Evolutionary conservation across 1,140 invertebrate genomes (phyloP), one percentile per base, ranked within the genome.

Genomic region (Camponotus vicinus): DNA sequence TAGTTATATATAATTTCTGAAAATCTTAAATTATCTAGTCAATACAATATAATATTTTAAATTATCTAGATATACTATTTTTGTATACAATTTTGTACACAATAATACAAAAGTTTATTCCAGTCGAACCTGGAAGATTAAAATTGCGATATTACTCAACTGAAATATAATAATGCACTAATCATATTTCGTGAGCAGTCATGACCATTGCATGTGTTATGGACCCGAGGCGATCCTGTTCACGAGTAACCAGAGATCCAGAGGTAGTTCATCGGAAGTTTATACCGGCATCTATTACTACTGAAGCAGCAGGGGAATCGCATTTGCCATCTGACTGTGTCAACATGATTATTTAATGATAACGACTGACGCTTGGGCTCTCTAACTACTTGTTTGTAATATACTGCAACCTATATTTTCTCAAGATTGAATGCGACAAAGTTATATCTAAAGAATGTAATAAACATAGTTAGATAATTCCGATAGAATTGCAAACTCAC

Each of bases 311-410:
- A 57, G 6, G 45, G 82, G 37, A 66, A 55, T 67, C 61, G 37
- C 45, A 78, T 77, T 85, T 77, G 59, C 73, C 82, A 66, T 66
- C 71, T 85, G 70, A 75, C 82, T 84, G 15, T 77, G 42, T 71
- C 71, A 75, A 64, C 82, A 84, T 77, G 82, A 77, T 85, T 77
- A 85, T 85, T 85, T 77, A 77, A 85, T 52, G 82, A 78, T 78
- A 84, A 66, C 73, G 61, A 18, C 55, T 64, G 79, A 75, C 69
- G 21, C 61, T n/a, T 64, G 57, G n/a, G 2, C 40, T 64, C 57
- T 77, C 82, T 18, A 64, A 61, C 18, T n/a, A 45, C 79, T 73
- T 83, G 79, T 73, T 73, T 37, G 59, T 49, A 77, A 64, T 45
- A 42, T 32, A 45, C 45, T 42, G 49, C 13, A 21, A 27, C 18